These are phyloP conservation scores for Tupiocoris notatus DNA, from an alignment of 2,888 invertebrate species.

Conservation along the genomic window DNA sequence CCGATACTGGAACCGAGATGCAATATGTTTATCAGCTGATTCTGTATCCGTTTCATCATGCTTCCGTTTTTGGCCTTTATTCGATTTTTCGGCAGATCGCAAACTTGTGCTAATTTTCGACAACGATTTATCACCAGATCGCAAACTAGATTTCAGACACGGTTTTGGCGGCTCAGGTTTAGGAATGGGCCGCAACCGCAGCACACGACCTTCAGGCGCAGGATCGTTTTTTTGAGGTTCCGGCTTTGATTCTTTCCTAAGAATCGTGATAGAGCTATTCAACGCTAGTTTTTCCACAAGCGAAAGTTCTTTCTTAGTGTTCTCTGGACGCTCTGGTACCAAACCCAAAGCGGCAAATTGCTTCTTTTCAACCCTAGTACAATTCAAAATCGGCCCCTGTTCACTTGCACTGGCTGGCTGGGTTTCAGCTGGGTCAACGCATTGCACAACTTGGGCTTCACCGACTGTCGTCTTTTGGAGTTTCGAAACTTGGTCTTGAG, in stretches of 20 bases:
- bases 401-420: background rate
- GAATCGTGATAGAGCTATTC: constrained; percentile 28
- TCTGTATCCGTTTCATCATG: constrained; percentile 13
- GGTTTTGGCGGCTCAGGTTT: constrained; percentile 25
- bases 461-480: background rate
- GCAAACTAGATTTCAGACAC: background rate
- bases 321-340: constrained; percentile 12
- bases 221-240: background rate
- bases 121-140: background rate
- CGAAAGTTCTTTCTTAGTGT: constrained; percentile 12
- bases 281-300: constrained; percentile 27
- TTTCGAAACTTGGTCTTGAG: background rate
- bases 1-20: constrained; percentile 44
- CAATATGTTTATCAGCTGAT: constrained; percentile 6
- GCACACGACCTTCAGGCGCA: constrained; percentile 25
- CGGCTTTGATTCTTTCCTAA: constrained; percentile 19
- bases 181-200: constrained; percentile 22
- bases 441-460: background rate
- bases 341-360: too few species aligned
- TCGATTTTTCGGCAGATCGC: constrained; percentile 4
- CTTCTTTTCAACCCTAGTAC: constrained; percentile 17
- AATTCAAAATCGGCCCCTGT: background rate
- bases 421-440: background rate
- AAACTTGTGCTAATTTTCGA: background rate
- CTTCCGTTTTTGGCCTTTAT: constrained; percentile 24